A percentile compares a stretch with the other conserved stretches of the same genome.
These are phyloP conservation scores for Pachycephala philippinensis DNA, from an alignment of 2,113 vertebrate genomes.

Conservation along the genomic window DNA sequence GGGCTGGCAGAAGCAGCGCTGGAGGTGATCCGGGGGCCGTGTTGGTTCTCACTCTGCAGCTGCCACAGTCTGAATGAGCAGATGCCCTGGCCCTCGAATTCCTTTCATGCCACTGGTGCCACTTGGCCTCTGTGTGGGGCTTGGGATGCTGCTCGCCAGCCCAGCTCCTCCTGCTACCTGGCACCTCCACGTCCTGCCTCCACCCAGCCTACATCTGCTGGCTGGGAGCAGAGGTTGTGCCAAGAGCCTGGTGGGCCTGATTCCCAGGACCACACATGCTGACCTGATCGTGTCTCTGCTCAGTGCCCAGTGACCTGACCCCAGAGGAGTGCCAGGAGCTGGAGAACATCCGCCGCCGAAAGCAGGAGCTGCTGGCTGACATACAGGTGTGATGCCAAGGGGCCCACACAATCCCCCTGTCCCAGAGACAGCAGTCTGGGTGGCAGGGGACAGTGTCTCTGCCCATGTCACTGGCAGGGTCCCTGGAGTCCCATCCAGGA, in stretches of 20 bases:
- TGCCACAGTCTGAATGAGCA: neutral
- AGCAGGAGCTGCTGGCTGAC: conserved; percentile 96
- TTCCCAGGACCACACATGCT: accelerated
- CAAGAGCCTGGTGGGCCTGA: neutral
- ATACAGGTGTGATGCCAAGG: conserved; percentile 83
- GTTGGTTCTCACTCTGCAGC: neutral
- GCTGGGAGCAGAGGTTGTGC: neutral
- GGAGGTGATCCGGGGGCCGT: accelerated
- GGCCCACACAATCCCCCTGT: neutral
- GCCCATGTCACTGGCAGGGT: neutral
- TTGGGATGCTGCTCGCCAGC: accelerated
- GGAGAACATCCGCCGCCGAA: conserved; percentile 93
- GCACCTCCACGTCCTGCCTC: neutral
- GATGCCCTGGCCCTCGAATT: neutral
- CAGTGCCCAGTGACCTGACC: conserved; percentile 94
- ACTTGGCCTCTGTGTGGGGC: neutral
- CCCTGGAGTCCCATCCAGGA: neutral
- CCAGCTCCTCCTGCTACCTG: accelerated
- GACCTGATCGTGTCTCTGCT: neutral
- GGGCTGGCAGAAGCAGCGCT: neutral
- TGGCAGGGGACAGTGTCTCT: neutral
- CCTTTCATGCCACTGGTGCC: neutral
- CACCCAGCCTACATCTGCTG: neutral
- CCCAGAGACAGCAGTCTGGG: neutral
- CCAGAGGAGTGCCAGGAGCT: conserved; percentile 93